A percentile compares a stretch with the other conserved stretches of the same genome.
These are phyloP conservation scores for Tapera naevia DNA, from an alignment of 2,797 vertebrate genomes.

Conservation along the genomic window DNA sequence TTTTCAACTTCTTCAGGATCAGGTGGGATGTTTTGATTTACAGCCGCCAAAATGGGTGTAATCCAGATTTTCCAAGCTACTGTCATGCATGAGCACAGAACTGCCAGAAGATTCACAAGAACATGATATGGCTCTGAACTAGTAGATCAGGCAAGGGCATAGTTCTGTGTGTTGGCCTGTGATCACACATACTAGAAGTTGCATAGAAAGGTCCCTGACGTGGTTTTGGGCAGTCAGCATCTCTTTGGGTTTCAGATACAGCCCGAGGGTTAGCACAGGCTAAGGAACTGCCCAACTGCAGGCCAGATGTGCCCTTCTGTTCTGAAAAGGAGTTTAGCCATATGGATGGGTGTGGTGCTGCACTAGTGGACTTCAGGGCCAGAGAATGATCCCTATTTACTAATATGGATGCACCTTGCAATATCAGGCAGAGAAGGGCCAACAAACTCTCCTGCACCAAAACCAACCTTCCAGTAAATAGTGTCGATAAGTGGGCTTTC, in stretches of 20 bases:
- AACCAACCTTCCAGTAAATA: neutral
- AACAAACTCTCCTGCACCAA: slow-evolving; percentile 8
- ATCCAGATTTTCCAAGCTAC: neutral
- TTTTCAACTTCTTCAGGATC: neutral
- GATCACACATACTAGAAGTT: neutral
- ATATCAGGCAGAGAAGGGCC: neutral
- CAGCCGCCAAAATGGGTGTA: neutral
- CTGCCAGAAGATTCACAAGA: neutral
- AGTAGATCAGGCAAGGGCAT: neutral
- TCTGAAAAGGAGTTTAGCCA: neutral
- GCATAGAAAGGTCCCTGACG: neutral
- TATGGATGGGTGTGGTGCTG: rapidly evolving
- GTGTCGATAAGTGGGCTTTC: neutral
- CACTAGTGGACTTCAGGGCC: neutral
- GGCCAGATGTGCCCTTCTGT: neutral
- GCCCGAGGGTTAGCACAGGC: neutral
- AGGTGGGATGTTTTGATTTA: neutral
- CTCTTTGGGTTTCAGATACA: neutral
- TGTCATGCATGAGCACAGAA: neutral
- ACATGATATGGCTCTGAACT: neutral
- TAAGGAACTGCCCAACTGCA: neutral
- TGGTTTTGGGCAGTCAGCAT: neutral
- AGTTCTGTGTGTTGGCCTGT: neutral
- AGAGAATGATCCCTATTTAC: neutral
- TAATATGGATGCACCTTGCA: neutral